phyloP scores from a whole-genome alignment of 2,888 invertebrate species.

The Parascotia fuliginaria region DNA sequence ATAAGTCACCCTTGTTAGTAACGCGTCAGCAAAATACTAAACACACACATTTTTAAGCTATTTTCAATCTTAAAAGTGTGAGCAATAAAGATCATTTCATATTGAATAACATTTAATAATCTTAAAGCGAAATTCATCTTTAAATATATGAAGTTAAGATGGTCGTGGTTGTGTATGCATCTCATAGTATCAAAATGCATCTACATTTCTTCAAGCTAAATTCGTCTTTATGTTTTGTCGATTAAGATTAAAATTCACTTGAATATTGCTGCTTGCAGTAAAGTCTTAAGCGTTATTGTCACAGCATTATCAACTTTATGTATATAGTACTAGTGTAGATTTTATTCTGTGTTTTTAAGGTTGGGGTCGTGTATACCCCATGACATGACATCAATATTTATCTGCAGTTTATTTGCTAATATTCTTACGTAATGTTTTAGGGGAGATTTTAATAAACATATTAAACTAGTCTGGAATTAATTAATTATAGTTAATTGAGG shows the following conservation, averaged over 20 bases:
- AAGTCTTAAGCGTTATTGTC: neutral
- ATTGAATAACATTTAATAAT: too few species aligned
- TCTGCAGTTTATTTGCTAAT: slow-evolving; percentile 34
- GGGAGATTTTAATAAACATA: slow-evolving; percentile 25
- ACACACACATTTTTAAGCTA: neutral
- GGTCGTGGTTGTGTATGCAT: too few species aligned
- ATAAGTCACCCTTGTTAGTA: neutral
- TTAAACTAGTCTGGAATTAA: neutral
- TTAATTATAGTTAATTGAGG: neutral
- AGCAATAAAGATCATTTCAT: too few species aligned
- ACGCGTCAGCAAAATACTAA: slow-evolving; percentile 7
- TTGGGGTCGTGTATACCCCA: slow-evolving; percentile 1
- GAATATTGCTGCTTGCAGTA: neutral
- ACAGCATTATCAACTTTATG: neutral
- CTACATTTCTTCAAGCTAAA: slow-evolving; percentile 5
- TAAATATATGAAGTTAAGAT: too few species aligned
- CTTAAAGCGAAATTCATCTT: too few species aligned
- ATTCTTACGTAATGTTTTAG: slow-evolving; percentile 31
- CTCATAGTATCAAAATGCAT: too few species aligned
- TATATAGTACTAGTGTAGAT: neutral
- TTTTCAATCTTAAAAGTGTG: too few species aligned
- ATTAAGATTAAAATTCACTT: neutral
- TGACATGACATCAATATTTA: neutral
- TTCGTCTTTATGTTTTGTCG: neutral
- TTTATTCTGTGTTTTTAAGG: neutral